Evolutionary conservation across 2,797 vertebrate genomes (phyloP).

Genomic region (Ciconia nigra): DNA sequence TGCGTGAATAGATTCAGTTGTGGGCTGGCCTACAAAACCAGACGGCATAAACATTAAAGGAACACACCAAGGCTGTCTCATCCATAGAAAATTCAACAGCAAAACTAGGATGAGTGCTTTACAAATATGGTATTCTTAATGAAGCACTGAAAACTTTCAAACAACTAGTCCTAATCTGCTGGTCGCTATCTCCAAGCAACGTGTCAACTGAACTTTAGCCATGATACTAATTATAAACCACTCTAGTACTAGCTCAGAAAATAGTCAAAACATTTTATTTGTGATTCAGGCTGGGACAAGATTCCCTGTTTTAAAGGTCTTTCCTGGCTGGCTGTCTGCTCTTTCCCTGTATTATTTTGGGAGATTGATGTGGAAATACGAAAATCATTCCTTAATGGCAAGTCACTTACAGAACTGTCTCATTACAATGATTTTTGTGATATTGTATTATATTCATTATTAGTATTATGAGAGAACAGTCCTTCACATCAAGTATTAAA

Average conservation of each 20-base stretch:
- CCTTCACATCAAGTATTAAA: background rate
- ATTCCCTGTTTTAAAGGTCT: background rate
- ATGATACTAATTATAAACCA: background rate
- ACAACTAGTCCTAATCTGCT: background rate
- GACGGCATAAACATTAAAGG: background rate
- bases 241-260: background rate
- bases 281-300: background rate
- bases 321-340: background rate
- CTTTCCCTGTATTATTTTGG: background rate
- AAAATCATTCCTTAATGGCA: background rate
- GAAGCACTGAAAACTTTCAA: background rate
- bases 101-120: background rate
- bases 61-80: background rate
- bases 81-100: rapidly evolving
- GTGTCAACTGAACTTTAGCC: background rate
- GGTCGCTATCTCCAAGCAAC: background rate
- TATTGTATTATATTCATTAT: background rate
- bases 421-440: background rate
- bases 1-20: background rate
- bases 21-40: background rate
- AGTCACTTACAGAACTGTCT: background rate
- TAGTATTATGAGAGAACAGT: background rate
- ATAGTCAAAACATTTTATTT: background rate
- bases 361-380: background rate
- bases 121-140: background rate